phyloP scores from a whole-genome alignment of 64 coral and sea anemone genomes.

The Catalaphyllia jardinei region DNA sequence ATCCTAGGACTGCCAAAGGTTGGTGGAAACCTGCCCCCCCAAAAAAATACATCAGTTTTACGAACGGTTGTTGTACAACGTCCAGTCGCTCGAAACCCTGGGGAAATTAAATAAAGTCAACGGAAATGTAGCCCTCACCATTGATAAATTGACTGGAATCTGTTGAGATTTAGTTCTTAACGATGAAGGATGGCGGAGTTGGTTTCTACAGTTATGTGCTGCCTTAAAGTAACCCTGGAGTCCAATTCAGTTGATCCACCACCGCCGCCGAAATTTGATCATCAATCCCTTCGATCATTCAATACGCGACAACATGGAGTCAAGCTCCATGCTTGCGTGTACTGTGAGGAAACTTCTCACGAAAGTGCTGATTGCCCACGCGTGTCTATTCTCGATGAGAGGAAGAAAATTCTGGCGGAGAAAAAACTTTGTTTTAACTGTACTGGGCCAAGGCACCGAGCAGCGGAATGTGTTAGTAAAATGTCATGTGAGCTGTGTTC shows the following conservation, averaged over 20 bases:
- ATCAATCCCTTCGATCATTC: no score
- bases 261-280: neutral
- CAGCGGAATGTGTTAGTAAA: neutral
- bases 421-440: no score
- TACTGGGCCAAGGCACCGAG: neutral
- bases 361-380: neutral
- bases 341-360: conserved; percentile 2
- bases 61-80: conserved; percentile 32
- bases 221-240: conserved; percentile 13
- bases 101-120: conserved; percentile 37
- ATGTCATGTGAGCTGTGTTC: neutral
- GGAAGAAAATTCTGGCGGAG: conserved; percentile 5
- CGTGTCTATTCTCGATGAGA: neutral
- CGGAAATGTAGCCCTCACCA: conserved; percentile 9
- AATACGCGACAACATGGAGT: no score
- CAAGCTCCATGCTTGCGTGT: neutral
- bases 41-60: conserved; percentile 46
- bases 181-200: neutral
- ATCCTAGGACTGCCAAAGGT: conserved; percentile 47
- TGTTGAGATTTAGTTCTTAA: neutral
- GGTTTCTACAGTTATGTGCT: neutral
- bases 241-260: neutral
- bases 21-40: neutral
- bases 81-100: conserved; percentile 46
- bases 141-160: conserved; percentile 9